Conservation (phyloP, 2,888 invertebrate genomes). For the Cheilosia vernalis region DNA sequence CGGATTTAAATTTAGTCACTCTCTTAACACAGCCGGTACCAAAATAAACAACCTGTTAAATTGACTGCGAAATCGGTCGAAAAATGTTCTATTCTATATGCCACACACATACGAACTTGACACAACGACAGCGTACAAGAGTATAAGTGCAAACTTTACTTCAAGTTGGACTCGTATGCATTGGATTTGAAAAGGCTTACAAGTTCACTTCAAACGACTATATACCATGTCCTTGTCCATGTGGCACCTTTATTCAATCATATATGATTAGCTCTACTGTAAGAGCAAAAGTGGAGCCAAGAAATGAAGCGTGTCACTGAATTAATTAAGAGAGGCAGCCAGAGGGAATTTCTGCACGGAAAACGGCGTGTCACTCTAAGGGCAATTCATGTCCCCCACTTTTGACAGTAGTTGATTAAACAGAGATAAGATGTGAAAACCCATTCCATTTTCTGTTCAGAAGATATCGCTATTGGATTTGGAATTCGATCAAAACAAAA, state of each 20-base stretch:
- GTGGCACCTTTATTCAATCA: slow-evolving; percentile 33
- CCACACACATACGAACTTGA: no score
- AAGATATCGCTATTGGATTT: not conserved
- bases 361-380: slow-evolving; percentile 1
- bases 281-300: not conserved
- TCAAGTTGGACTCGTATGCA: not conserved
- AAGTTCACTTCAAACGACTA: slow-evolving; percentile 1
- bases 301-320: slow-evolving; percentile 42
- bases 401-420: slow-evolving; percentile 35
- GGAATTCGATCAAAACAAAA: slow-evolving; percentile 4
- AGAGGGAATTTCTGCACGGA: slow-evolving; percentile 1
- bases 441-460: slow-evolving; percentile 4
- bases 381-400: slow-evolving; percentile 17
- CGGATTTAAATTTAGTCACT: no score
- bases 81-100: no score
- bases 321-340: slow-evolving; percentile 38
- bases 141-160: not conserved
- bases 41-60: no score
- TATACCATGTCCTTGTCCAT: not conserved
- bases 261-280: not conserved
- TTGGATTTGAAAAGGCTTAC: not conserved
- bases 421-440: slow-evolving; percentile 22
- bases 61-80: no score
- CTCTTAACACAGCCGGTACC: no score
- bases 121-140: no score